These are phyloP conservation scores for Gallinago jamesoni DNA, from an alignment of 2,113 vertebrate genomes.

Conservation along the genomic window DNA sequence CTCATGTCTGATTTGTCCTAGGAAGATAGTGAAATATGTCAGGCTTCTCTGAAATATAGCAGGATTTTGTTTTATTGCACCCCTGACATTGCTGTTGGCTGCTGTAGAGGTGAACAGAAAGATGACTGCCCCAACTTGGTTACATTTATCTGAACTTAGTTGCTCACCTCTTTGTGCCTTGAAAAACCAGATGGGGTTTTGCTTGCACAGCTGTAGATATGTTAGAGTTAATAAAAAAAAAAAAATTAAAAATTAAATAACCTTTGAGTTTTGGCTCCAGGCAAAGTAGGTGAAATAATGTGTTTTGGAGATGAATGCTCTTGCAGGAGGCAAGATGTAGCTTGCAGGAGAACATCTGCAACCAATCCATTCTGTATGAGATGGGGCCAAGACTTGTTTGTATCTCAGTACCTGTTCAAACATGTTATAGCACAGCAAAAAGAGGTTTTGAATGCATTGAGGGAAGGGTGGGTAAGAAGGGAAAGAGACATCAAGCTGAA, in stretches of 20 bases:
- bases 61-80: conserved; percentile 21
- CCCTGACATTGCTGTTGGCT: conserved; percentile 30
- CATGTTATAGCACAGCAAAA: conserved; percentile 80
- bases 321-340: conserved; percentile 90
- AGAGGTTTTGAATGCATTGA: conserved; percentile 79
- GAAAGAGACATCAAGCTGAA: conserved; percentile 54
- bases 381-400: conserved; percentile 96
- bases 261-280: conserved; percentile 82
- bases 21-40: conserved; percentile 40
- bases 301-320: conserved; percentile 91
- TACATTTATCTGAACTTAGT: conserved; percentile 40
- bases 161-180: neutral
- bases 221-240: conserved; percentile 63
- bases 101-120: neutral
- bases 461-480: conserved; percentile 72
- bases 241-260: conserved; percentile 59
- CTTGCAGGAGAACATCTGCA: conserved; percentile 96
- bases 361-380: conserved; percentile 89
- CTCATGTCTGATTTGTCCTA: conserved; percentile 69
- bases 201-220: conserved; percentile 60
- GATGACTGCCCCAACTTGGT: neutral
- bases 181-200: conserved; percentile 22
- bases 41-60: conserved; percentile 29
- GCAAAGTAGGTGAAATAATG: conserved; percentile 81
- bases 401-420: conserved; percentile 88